These are phyloP conservation scores for Augochlora pura DNA, from an alignment of 1,140 invertebrate species.

Conservation along the genomic window DNA sequence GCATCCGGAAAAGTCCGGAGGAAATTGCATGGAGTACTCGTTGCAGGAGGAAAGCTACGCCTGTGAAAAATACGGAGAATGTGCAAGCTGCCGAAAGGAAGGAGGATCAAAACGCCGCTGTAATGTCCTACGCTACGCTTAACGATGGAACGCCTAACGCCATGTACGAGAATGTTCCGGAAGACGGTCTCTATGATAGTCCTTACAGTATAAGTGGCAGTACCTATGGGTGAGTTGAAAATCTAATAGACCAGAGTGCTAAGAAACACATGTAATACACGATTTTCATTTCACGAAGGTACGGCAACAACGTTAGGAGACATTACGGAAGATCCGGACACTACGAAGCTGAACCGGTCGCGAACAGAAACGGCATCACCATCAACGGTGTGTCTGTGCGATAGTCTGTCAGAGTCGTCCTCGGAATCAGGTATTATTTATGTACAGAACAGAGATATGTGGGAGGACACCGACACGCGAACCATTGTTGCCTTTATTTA, in stretches of 20 bases:
- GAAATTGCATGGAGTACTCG: constrained; percentile 52
- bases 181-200: constrained; percentile 87
- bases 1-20: constrained; percentile 75
- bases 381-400: constrained; percentile 87
- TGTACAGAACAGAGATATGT: constrained; percentile 47
- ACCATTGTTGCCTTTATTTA: constrained; percentile 60
- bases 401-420: constrained; percentile 72
- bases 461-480: constrained; percentile 16
- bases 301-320: constrained; percentile 83
- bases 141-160: constrained; percentile 84
- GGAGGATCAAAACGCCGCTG: constrained; percentile 90
- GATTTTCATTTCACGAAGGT: constrained; percentile 66
- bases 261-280: constrained; percentile 62
- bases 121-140: constrained; percentile 91
- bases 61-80: constrained; percentile 93
- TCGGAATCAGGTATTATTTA: constrained; percentile 36
- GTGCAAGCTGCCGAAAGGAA: constrained; percentile 91
- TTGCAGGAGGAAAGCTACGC: constrained; percentile 88
- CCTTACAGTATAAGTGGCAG: constrained; percentile 82
- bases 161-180: constrained; percentile 88
- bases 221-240: constrained; percentile 80
- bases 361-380: constrained; percentile 84
- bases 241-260: neutral
- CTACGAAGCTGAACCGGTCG: constrained; percentile 85
- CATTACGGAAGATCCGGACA: constrained; percentile 82